phyloP scores from a whole-genome alignment of 2,113 vertebrate species.

The Scortum barcoo region DNA sequence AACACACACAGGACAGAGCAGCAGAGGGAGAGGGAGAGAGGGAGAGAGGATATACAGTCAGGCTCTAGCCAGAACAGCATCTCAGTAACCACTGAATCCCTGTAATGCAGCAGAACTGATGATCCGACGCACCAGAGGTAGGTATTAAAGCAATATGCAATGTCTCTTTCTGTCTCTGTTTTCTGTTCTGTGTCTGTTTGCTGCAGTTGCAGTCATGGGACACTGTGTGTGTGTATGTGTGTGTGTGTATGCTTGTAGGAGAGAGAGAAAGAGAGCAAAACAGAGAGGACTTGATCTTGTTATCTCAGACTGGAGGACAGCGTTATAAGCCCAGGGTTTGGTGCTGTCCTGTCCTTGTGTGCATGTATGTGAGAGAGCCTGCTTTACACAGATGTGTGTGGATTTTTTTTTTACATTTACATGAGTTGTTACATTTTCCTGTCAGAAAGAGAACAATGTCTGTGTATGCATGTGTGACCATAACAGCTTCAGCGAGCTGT shows the following conservation, averaged over 20 bases:
- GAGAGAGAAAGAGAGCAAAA: neutral
- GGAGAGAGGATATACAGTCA: conserved; percentile 32
- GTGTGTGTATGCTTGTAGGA: too few relatives aligned
- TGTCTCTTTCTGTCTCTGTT: conserved; percentile 14
- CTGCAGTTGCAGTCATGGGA: neutral
- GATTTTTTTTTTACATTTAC: conserved; percentile 1
- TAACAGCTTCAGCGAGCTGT: conserved; percentile 64
- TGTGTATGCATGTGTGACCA: conserved; percentile 28
- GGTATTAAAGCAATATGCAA: conserved; percentile 16
- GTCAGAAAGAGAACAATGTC: neutral
- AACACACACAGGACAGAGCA: conserved; percentile 53
- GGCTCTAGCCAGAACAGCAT: conserved; percentile 41
- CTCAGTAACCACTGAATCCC: conserved; percentile 38
- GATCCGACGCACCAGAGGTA: conserved; percentile 55
- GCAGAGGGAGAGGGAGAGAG: conserved; percentile 6
- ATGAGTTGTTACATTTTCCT: conserved; percentile 21
- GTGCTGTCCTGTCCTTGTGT: conserved; percentile 18
- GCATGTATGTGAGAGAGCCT: neutral
- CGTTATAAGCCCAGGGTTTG: neutral
- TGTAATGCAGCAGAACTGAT: conserved; percentile 55
- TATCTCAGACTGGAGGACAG: conserved; percentile 16
- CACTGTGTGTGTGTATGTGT: neutral
- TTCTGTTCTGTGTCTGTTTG: conserved; percentile 23
- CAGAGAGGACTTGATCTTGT: conserved; percentile 10
- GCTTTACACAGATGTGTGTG: neutral